Base-by-base conservation (phyloP, 1,140 invertebrate species). In the Bathynomus jamesi region DNA sequence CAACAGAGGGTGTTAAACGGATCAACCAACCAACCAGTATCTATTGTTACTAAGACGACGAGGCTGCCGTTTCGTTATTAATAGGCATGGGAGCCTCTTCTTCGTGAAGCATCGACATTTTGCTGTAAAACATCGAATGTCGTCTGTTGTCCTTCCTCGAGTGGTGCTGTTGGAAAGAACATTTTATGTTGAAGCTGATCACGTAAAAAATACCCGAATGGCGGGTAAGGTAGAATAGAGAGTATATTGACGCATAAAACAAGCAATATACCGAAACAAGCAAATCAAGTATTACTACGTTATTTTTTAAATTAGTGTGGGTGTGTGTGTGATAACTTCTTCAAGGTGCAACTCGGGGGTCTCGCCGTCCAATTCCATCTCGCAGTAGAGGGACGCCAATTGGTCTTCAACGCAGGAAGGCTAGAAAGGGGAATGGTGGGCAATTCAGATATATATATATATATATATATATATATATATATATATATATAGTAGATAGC, bases 331-430 rank as follows among this genome's bases (percentile, higher is more conserved):
- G 64, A 86, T 81, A 0, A 85, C 85, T 76, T 90, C 88, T 65
- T 89, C 88, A 7, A 90, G 81, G 11, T 84, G 72, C 84, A 24
- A 88, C 81, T 76, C 85, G 84, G 0, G 84, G 82, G 0, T 84
- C 82, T 60, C 85, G 1, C 87, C 87, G 74, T 89, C 85, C 28
- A 89, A 74, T 78, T 90, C 87, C 72, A 91, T 82, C 77, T 92
- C 90, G 28, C 86, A 75, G 73, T 90, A 91, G 0, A 92, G 81
- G 76, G 90, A 89, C 67, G 82, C 83, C 8, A 92, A 78, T 79
- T 92, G 90, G 69, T 91, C 88, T 76, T 90, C 90, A 0, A 92
- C 89, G 65, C 90, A 74, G 1, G 82, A 75, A 0, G 90, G 88
- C 85, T 91, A 84, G 32, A 61, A 31, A 64, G 25, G 8, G 31